These are phyloP conservation scores for Epinephelus awoara DNA, from an alignment of 2,797 vertebrate genomes.

Conservation along the genomic window DNA sequence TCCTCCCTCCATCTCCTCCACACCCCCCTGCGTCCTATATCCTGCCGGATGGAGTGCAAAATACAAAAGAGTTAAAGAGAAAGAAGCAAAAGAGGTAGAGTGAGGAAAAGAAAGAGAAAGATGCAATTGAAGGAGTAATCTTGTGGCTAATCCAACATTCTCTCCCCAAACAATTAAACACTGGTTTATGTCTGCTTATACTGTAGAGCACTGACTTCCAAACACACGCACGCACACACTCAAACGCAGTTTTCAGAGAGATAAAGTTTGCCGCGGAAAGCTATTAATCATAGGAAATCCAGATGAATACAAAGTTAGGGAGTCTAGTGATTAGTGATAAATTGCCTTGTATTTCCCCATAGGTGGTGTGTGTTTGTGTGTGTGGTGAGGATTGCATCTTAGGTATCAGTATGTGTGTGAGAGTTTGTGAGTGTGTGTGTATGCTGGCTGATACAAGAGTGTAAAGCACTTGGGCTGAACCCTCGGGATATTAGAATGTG, in stretches of 20 bases:
- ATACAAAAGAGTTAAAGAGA: constrained; percentile 27
- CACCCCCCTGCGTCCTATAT: neutral
- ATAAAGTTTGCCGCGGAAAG: constrained; percentile 78
- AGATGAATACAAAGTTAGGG: constrained; percentile 79
- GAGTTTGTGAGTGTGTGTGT: constrained; percentile 33
- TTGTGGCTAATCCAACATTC: constrained; percentile 62
- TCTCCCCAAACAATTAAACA: constrained; percentile 75
- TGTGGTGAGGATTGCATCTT: constrained; percentile 45
- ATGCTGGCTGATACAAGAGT: constrained; percentile 53
- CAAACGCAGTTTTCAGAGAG: constrained; percentile 58
- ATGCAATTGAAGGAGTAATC: constrained; percentile 54
- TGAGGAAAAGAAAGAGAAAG: constrained; percentile 29
- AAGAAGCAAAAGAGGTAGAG: constrained; percentile 27
- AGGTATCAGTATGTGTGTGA: constrained; percentile 33
- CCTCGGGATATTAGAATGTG: constrained; percentile 78
- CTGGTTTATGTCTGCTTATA: constrained; percentile 75
- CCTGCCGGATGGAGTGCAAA: constrained; percentile 10
- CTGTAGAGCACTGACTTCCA: constrained; percentile 51
- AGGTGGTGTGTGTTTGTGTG: constrained; percentile 68
- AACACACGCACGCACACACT: constrained; percentile 45
- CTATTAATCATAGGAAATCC: constrained; percentile 83
- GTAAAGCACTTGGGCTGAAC: constrained; percentile 70
- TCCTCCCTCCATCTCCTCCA: neutral
- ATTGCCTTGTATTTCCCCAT: constrained; percentile 80
- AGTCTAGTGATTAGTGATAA: constrained; percentile 83